phyloP scores from a whole-genome alignment of 2,888 invertebrate species.

The Eurytoma californica region DNA sequence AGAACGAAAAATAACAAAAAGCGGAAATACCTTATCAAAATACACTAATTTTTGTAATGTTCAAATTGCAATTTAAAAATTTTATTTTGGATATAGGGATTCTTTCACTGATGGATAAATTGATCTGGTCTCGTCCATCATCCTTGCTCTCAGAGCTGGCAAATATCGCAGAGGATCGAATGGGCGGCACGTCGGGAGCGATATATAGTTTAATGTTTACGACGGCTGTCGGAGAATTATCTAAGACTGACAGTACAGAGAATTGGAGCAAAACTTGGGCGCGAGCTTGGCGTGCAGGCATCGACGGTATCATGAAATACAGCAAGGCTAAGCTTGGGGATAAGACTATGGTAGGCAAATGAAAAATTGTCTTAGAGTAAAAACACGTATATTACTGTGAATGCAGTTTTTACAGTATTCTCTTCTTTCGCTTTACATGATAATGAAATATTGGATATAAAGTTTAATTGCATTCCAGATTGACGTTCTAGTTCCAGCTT shows the following conservation, averaged over 20 bases:
- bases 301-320: slow-evolving; percentile 81
- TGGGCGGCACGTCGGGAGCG: slow-evolving; percentile 89
- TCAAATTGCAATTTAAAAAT: not conserved
- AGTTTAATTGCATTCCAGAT: slow-evolving; percentile 72
- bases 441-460: no score
- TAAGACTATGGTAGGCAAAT: slow-evolving; percentile 81
- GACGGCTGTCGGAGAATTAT: slow-evolving; percentile 77
- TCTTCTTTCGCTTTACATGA: no score
- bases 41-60: no score
- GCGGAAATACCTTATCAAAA: no score
- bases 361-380: not conserved
- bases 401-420: no score
- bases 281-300: slow-evolving; percentile 77
- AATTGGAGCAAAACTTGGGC: slow-evolving; percentile 75
- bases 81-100: slow-evolving; percentile 61
- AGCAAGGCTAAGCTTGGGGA: slow-evolving; percentile 85
- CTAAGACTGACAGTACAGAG: slow-evolving; percentile 46
- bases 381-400: no score
- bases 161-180: slow-evolving; percentile 81
- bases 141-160: slow-evolving; percentile 77
- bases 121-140: slow-evolving; percentile 71
- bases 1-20: no score
- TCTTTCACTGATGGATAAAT: slow-evolving; percentile 58
- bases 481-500: slow-evolving; percentile 78
- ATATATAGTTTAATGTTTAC: slow-evolving; percentile 87